Evolutionary conservation across 2,797 vertebrate genomes (phyloP).

Genomic region (Urosaurus nigricauda): DNA sequence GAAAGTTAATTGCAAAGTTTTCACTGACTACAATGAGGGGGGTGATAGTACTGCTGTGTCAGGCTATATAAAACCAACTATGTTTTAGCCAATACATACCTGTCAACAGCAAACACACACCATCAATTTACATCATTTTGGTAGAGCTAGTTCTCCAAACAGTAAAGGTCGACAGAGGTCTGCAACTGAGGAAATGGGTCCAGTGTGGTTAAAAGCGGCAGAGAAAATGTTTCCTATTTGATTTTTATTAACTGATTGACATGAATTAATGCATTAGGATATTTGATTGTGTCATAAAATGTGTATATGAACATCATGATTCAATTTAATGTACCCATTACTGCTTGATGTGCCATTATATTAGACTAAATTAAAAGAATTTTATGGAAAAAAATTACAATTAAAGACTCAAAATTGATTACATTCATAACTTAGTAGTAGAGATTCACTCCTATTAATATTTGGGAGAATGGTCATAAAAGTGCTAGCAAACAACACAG

Average conservation of each 20-base stretch:
- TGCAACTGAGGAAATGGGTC: conserved; percentile 65
- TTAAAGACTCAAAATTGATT: conserved; percentile 86
- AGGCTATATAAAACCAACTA: accelerated
- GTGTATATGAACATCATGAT: conserved; percentile 87
- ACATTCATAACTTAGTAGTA: conserved; percentile 83
- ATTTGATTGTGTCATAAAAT: conserved; percentile 89
- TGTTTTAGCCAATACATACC: accelerated
- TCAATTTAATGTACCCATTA: conserved; percentile 89
- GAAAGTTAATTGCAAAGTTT: background rate
- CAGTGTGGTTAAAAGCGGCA: conserved; percentile 67
- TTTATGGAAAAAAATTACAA: conserved; percentile 88
- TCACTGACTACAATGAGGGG: background rate
- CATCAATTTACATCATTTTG: background rate
- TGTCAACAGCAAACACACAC: accelerated
- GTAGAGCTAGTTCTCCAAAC: conserved; percentile 4
- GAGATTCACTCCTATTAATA: conserved; percentile 80
- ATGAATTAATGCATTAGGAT: conserved; percentile 87
- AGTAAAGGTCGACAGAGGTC: conserved; percentile 55
- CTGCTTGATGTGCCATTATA: conserved; percentile 88
- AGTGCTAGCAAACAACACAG: conserved; percentile 76
- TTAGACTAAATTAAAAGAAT: conserved; percentile 88
- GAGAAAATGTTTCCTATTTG: conserved; percentile 83
- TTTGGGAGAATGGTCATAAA: conserved; percentile 80
- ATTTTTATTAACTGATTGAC: conserved; percentile 88
- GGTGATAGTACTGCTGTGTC: background rate